phyloP scores from a whole-genome alignment of 2,113 vertebrate species.

The Hirundichthys speculiger region DNA sequence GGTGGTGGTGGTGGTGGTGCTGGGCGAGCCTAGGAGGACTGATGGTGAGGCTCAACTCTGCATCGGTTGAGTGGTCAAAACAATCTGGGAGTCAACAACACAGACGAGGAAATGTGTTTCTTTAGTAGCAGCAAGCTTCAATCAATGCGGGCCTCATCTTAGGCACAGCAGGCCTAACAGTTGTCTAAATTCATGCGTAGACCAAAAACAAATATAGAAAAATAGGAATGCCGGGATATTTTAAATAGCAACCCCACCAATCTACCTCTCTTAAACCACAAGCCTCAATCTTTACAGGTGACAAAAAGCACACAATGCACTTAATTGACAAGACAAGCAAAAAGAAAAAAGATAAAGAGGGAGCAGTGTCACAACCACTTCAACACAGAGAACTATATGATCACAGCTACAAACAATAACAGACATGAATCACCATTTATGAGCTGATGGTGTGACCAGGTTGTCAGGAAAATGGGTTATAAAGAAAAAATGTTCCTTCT shows the following conservation, averaged over 20 bases:
- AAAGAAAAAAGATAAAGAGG: slow-evolving; percentile 32
- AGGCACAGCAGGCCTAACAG: slow-evolving; percentile 33
- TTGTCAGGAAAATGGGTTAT: slow-evolving; percentile 27
- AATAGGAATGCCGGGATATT: neutral
- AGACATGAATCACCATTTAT: slow-evolving; percentile 54
- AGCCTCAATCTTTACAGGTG: slow-evolving; percentile 12
- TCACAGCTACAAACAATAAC: slow-evolving; percentile 29
- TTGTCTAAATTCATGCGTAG: slow-evolving; percentile 5
- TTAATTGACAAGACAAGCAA: slow-evolving; percentile 37
- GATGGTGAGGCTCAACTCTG: slow-evolving; percentile 92
- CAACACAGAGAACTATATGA: slow-evolving; percentile 55
- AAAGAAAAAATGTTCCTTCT: slow-evolving; percentile 38
- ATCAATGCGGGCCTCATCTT: slow-evolving; percentile 27
- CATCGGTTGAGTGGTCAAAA: slow-evolving; percentile 98
- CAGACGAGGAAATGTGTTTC: slow-evolving; percentile 85
- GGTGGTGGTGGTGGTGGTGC: slow-evolving; percentile 63
- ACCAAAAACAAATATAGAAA: slow-evolving; percentile 2
- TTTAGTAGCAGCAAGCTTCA: slow-evolving; percentile 65
- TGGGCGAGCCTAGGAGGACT: slow-evolving; percentile 88
- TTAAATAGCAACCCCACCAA: neutral
- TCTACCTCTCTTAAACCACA: slow-evolving; percentile 10
- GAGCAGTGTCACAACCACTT: slow-evolving; percentile 54
- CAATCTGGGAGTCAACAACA: slow-evolving; percentile 99
- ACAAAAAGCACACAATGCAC: slow-evolving; percentile 39
- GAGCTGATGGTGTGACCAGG: slow-evolving; percentile 49